These are phyloP conservation scores for Cebus imitator DNA, from an alignment of 2,113 vertebrate genomes.

Conservation along the genomic window DNA sequence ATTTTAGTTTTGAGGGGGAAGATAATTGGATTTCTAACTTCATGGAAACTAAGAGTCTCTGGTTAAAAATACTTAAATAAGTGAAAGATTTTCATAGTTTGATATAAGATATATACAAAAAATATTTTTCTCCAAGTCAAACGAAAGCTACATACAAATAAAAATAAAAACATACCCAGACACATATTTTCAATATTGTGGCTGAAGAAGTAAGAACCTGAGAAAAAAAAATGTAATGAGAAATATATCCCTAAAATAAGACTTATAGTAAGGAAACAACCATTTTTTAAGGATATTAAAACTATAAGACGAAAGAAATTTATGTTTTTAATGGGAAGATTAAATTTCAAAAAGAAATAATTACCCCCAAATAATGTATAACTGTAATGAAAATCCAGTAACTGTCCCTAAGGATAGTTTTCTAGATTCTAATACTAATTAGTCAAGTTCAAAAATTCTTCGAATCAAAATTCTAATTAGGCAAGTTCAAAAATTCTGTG, in stretches of 20 bases:
- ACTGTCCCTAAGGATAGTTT: not conserved
- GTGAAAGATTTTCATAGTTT: not conserved
- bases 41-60: not conserved
- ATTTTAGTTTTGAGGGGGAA: not conserved
- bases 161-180: not conserved
- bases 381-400: not conserved
- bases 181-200: not conserved
- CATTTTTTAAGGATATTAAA: not conserved
- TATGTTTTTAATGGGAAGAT: not conserved
- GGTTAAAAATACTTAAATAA: not conserved
- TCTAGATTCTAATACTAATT: not conserved
- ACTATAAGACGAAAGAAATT: not conserved
- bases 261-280: not conserved
- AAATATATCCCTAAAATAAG: not conserved
- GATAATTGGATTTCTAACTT: not conserved
- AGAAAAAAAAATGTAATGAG: not conserved
- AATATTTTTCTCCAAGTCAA: not conserved
- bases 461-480: not conserved
- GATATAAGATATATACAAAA: not conserved
- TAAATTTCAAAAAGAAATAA: slow-evolving; percentile 8
- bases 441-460: not conserved
- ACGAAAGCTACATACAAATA: not conserved
- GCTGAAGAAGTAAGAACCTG: not conserved
- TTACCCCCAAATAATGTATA: not conserved
- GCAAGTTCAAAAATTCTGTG: not conserved